A percentile compares a stretch with the other conserved stretches of the same genome.
Evolutionary conservation across 2,113 vertebrate genomes (phyloP).

Genomic region (Oxygymnocypris stewartii): DNA sequence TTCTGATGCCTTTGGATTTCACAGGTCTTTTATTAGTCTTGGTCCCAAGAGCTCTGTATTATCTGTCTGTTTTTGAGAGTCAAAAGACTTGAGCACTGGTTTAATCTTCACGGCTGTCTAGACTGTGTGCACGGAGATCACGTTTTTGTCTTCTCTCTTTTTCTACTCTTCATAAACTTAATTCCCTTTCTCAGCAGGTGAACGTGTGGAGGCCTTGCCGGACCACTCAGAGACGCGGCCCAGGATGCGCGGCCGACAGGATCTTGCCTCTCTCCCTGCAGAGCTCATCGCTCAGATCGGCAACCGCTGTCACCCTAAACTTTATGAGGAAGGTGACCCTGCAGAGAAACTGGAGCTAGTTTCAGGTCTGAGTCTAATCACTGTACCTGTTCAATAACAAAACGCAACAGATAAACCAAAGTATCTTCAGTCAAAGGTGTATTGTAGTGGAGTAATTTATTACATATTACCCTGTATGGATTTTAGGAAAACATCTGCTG

Average conservation of each 20-base stretch:
- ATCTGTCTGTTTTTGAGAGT: conserved; percentile 34
- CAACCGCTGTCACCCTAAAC: conserved; percentile 93
- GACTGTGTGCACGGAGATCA: not conserved
- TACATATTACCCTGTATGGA: not conserved
- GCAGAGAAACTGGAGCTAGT: conserved; percentile 94
- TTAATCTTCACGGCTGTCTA: conserved; percentile 32
- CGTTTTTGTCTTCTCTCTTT: not conserved
- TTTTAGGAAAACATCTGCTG: conserved; percentile 3
- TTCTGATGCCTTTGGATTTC: conserved; percentile 41
- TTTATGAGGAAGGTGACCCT: conserved; percentile 93
- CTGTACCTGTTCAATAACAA: not conserved
- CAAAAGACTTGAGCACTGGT: not conserved
- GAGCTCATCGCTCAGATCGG: conserved; percentile 95
- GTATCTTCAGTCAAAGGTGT: not conserved
- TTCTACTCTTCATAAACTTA: not conserved
- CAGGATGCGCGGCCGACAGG: conserved; percentile 85
- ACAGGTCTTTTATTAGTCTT: conserved; percentile 38
- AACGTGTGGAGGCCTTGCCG: conserved; percentile 88
- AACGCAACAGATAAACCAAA: not conserved
- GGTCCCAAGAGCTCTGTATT: conserved; percentile 30
- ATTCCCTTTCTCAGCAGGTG: conserved; percentile 63
- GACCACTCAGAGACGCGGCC: conserved; percentile 89
- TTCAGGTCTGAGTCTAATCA: conserved; percentile 77
- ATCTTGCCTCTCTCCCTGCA: conserved; percentile 87
- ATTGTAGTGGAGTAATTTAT: not conserved